Conservation (phyloP, 2,888 invertebrate genomes). For the Bembecia ichneumoniformis region DNA sequence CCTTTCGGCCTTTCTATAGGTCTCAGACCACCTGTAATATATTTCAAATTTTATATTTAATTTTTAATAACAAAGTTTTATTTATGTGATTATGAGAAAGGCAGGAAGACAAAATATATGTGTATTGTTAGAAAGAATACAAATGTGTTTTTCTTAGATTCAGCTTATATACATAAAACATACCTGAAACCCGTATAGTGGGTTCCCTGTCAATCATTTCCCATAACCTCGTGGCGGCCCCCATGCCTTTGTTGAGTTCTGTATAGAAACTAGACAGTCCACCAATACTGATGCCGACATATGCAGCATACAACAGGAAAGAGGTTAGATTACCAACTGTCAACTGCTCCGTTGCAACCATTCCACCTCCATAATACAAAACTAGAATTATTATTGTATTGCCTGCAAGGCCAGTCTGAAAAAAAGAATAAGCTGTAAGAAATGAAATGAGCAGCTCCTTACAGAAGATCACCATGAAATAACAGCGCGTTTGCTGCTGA, state of each 20-base stretch:
- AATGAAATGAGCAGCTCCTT: background rate
- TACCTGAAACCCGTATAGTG: constrained; percentile 80
- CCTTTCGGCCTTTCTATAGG: constrained; percentile 74
- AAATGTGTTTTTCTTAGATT: too few species aligned
- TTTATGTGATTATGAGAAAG: too few species aligned
- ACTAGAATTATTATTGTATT: constrained; percentile 92
- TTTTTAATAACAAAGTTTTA: too few species aligned
- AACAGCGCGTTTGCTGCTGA: too few species aligned
- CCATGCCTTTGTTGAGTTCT: constrained; percentile 93
- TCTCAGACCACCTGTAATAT: constrained; percentile 71
- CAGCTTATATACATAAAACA: too few species aligned
- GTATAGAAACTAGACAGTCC: constrained; percentile 95
- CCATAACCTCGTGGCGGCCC: constrained; percentile 91
- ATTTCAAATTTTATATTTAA: too few species aligned
- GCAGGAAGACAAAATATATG: too few species aligned
- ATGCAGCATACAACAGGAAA: constrained; percentile 94
- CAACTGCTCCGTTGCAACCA: constrained; percentile 84
- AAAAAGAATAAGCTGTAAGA: constrained; percentile 10
- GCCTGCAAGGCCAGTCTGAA: constrained; percentile 88
- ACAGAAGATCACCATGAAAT: too few species aligned
- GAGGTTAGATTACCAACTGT: constrained; percentile 92
- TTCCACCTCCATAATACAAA: constrained; percentile 90
- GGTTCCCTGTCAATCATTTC: constrained; percentile 88
- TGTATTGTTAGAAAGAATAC: too few species aligned
- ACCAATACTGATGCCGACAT: constrained; percentile 91